Conservation (phyloP, 2,113 vertebrate genomes). For the Cynocephalus volans region DNA sequence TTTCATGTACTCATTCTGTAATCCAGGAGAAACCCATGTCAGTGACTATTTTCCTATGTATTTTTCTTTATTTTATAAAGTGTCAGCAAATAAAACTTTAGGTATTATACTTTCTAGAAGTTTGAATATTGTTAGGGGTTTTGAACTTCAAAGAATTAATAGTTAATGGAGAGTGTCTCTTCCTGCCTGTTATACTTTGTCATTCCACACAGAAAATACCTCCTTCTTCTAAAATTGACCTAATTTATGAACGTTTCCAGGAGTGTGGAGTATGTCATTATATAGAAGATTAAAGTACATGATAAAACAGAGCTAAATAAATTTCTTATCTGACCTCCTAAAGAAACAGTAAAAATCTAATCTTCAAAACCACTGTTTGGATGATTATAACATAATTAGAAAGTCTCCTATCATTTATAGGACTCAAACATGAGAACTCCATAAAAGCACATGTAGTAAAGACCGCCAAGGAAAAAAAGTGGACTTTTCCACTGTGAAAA, state of each 20-base stretch:
- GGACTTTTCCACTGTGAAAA: background rate
- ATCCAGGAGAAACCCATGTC: background rate
- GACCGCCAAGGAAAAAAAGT: background rate
- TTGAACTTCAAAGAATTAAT: slow-evolving; percentile 11
- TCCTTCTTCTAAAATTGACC: background rate
- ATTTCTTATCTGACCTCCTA: background rate
- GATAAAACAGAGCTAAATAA: background rate
- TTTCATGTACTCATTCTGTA: background rate
- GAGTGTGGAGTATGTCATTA: background rate
- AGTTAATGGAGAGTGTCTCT: background rate
- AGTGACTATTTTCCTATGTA: background rate
- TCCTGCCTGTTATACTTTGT: background rate
- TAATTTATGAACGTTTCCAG: background rate
- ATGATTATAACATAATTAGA: slow-evolving; percentile 18
- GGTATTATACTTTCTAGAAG: background rate
- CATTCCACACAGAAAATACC: background rate
- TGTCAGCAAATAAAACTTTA: background rate
- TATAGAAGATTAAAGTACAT: background rate
- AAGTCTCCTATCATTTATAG: background rate
- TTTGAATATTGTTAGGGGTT: background rate
- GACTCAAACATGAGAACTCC: background rate
- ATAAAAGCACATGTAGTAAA: background rate
- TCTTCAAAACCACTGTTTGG: background rate
- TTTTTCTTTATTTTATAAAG: background rate
- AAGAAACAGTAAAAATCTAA: background rate